phyloP scores from a whole-genome alignment of 2,797 vertebrate species.

The Poeciliopsis gracilis region DNA sequence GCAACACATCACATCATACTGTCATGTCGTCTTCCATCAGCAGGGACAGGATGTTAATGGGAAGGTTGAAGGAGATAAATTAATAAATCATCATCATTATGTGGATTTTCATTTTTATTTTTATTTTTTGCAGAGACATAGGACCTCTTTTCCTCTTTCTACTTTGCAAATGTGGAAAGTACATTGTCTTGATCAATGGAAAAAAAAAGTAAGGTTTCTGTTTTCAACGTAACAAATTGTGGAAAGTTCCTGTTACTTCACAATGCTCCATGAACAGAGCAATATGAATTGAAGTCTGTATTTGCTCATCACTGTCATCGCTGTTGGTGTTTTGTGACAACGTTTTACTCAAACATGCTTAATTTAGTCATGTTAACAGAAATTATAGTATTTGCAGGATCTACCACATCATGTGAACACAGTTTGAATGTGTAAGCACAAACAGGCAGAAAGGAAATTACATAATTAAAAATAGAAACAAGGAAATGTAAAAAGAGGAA shows the following conservation, averaged over 20 bases:
- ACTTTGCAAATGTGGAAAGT: background rate
- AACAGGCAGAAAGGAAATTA: background rate
- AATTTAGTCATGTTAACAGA: background rate
- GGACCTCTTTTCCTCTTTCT: background rate
- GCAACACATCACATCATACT: background rate
- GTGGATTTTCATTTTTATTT: background rate
- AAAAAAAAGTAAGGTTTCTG: background rate
- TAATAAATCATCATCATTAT: background rate
- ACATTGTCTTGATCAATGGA: background rate
- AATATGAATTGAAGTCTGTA: conserved; percentile 9
- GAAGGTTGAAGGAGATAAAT: background rate
- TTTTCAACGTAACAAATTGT: background rate
- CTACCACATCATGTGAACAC: background rate
- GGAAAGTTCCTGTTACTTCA: background rate
- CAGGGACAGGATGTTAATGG: background rate
- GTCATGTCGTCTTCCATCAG: background rate
- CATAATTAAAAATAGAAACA: background rate
- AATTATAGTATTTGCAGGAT: conserved; percentile 14
- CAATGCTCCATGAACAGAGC: background rate
- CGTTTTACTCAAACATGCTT: background rate
- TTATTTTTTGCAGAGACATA: background rate
- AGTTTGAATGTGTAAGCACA: background rate
- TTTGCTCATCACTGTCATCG: background rate
- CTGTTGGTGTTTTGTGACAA: conserved; percentile 2
- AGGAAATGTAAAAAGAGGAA: background rate